These are phyloP conservation scores for Dendrocopos noguchii DNA, from an alignment of 2,113 vertebrate species.

Conservation along the genomic window DNA sequence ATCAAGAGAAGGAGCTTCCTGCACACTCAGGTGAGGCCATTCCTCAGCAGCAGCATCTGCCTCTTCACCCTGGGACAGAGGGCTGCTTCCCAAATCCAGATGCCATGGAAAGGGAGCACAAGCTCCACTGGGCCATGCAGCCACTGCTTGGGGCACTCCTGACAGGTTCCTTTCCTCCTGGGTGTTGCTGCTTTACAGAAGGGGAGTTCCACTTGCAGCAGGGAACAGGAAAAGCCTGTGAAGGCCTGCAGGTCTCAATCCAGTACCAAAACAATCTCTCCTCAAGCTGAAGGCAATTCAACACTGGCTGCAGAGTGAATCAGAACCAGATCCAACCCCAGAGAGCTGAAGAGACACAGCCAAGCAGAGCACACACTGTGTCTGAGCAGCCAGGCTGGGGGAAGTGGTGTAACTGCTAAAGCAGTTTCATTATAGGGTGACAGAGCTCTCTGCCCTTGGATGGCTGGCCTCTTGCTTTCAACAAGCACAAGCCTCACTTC, in stretches of 20 bases:
- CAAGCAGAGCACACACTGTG: fast-evolving
- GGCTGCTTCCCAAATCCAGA: background rate
- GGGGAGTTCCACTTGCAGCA: background rate
- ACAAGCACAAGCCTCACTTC: background rate
- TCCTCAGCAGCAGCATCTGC: background rate
- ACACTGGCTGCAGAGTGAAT: fast-evolving
- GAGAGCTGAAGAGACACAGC: background rate
- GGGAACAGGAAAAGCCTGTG: background rate
- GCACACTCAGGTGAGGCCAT: background rate
- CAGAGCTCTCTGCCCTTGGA: background rate
- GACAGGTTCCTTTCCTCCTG: background rate
- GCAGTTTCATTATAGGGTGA: background rate
- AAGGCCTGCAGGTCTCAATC: background rate
- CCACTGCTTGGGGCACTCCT: background rate
- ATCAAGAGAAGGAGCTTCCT: background rate
- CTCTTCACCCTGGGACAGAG: background rate
- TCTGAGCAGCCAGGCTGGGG: background rate
- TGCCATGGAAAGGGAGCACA: background rate
- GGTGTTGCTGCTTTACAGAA: background rate
- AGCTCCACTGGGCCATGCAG: fast-evolving
- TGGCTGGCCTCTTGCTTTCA: background rate
- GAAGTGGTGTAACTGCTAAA: background rate
- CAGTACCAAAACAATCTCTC: background rate
- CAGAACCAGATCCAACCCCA: background rate
- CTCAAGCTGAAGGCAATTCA: fast-evolving